Evolutionary conservation across 2,113 vertebrate genomes (phyloP).

Genomic region (Trichechus manatus): DNA sequence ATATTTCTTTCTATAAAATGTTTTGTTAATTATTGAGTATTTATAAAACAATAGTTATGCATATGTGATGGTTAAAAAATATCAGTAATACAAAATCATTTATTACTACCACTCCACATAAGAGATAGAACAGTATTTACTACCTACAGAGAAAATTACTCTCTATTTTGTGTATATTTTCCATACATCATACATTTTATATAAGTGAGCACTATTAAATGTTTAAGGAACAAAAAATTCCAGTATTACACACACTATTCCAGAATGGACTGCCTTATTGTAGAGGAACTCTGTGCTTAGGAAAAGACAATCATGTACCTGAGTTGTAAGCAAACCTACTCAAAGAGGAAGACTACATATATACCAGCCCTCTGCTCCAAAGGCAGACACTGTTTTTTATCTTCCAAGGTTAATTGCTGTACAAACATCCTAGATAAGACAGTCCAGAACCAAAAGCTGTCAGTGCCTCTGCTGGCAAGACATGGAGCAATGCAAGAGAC

Average conservation of each 20-base stretch:
- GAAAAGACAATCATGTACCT: not conserved
- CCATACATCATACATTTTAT: not conserved
- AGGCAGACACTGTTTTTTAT: not conserved
- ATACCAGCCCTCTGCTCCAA: not conserved
- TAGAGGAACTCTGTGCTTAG: not conserved
- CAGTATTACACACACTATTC: fast-evolving
- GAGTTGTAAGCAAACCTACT: not conserved
- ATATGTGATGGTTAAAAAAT: not conserved
- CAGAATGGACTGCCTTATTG: not conserved
- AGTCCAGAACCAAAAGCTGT: not conserved
- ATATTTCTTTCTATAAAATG: not conserved
- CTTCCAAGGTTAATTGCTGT: not conserved
- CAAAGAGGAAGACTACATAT: no score
- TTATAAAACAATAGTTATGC: constrained; percentile 20
- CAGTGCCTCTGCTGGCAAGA: not conserved
- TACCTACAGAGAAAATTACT: not conserved
- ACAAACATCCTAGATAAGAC: not conserved
- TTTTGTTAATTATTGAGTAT: not conserved
- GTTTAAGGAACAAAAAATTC: not conserved
- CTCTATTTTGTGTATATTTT: not conserved
- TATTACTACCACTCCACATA: not conserved
- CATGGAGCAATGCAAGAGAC: not conserved
- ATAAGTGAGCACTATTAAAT: not conserved
- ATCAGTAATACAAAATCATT: not conserved
- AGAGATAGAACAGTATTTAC: not conserved